Evolutionary conservation across 2,797 vertebrate species (phyloP), one percentile per base, ranked within the genome.

Genomic region (Cetoscarus ocellatus): DNA sequence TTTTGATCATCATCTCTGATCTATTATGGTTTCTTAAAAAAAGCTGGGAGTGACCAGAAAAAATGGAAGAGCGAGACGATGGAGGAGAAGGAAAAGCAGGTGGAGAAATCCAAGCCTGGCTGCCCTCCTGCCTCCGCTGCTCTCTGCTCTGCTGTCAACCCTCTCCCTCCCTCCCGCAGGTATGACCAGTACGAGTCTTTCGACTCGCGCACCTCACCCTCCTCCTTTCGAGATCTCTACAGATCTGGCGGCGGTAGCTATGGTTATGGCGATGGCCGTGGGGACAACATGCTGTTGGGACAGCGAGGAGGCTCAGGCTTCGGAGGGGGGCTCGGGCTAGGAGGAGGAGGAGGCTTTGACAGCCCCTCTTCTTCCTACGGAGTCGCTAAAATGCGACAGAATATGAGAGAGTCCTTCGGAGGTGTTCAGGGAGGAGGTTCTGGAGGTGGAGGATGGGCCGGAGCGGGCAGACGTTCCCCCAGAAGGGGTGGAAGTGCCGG

Each of bases 111-210:
- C 89, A 72, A 72, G 66, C 88, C 88, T 88, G 89, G 79, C 87
- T 83, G 78, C 75, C 85, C 77, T 86, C 80, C 83, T 89, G 83
- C 90, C 88, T 84, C 85, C 87, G 67, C 87, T 85, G 85, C 86
- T 84, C 89, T 92, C 85, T 89, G 81, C 89, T 91, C 73, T 85
- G 90, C 88, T 89, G 84, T 84, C 90, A 91, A 89, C 81, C 89
- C 82, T 89, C 83, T 91, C 79, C 92, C 90, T 87, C 91, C 93
- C 92, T 93, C 93, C 89, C 90, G 83, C 96, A 98, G 97, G 94
- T 98, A 95, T 89, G 96, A 97, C 89, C 95, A 97, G 79, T 98
- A 96, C 61, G 96, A 97, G 91, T 95, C 96, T 83, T 97, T 95
- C 87, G 96, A 97, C 93, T 96, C 96, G 3, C 94, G 95, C 90